Evolutionary conservation across 2,888 invertebrate species (phyloP).

Genomic region (Plemyria rubiginata): DNA sequence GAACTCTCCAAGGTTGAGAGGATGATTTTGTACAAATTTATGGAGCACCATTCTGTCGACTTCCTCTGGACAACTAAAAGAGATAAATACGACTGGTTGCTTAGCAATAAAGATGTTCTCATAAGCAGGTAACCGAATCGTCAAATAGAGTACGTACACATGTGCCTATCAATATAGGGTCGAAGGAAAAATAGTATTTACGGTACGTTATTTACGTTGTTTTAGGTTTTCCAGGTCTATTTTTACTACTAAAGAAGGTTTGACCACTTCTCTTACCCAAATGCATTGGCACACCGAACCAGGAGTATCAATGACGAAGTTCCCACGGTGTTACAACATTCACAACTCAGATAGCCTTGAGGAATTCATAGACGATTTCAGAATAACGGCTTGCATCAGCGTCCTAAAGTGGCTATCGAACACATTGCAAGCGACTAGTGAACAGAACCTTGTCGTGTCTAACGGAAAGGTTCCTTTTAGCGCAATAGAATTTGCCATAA

Average conservation of each 20-base stretch:
- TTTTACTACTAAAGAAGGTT: conserved; percentile 96
- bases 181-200: background rate
- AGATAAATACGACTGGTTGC: conserved; percentile 91
- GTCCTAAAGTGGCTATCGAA: conserved; percentile 91
- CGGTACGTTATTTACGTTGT: too few relatives aligned
- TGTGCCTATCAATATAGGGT: background rate
- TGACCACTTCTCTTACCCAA: conserved; percentile 91
- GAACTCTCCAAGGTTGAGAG: conserved; percentile 88
- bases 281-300: conserved; percentile 95
- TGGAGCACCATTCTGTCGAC: conserved; percentile 92
- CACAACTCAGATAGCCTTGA: conserved; percentile 92
- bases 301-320: conserved; percentile 91
- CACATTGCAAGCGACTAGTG: conserved; percentile 82
- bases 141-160: background rate
- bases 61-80: conserved; percentile 96
- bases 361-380: conserved; percentile 94
- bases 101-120: conserved; percentile 80
- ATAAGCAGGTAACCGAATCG: conserved; percentile 75
- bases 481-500: conserved; percentile 92
- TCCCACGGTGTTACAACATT: conserved; percentile 94
- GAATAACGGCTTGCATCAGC: conserved; percentile 94
- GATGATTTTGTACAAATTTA: conserved; percentile 89
- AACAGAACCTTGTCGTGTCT: conserved; percentile 81
- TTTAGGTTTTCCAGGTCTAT: conserved; percentile 93
- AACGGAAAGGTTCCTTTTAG: conserved; percentile 89